Percentiles rank a stretch among this genome's conserved stretches.
Conservation (phyloP, 1,140 invertebrate genomes). For the Notospermus geniculatus region DNA sequence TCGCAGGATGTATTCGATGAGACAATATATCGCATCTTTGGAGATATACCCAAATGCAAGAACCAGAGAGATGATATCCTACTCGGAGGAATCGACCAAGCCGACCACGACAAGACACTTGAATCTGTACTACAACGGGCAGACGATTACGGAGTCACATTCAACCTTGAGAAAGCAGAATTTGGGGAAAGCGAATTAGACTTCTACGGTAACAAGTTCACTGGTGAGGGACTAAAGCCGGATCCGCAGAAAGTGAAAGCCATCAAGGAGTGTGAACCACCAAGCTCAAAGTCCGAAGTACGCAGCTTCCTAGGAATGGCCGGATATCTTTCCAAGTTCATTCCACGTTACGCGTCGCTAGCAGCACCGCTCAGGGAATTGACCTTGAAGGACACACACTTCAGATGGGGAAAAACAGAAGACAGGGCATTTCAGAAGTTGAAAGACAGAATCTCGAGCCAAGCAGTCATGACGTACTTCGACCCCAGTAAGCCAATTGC, state of each 20-base stretch:
- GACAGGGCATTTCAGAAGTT: constrained; percentile 27
- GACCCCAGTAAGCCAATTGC: constrained; percentile 31
- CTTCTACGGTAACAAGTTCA: constrained; percentile 30
- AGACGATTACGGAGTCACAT: constrained; percentile 24
- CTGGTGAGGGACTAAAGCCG: constrained; percentile 25
- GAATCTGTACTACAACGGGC: constrained; percentile 22
- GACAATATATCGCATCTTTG: constrained; percentile 20
- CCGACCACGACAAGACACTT: constrained; percentile 30
- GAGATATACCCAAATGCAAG: constrained; percentile 21
- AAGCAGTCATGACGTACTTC: constrained; percentile 21
- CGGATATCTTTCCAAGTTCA: constrained; percentile 34
- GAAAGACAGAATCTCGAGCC: constrained; percentile 25
- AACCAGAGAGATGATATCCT: constrained; percentile 24
- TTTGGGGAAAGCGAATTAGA: constrained; percentile 23
- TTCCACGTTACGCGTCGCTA: constrained; percentile 29
- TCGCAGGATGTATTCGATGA: constrained; percentile 26
- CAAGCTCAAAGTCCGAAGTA: constrained; percentile 26
- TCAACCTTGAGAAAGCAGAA: constrained; percentile 29
- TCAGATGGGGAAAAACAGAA: constrained; percentile 25
- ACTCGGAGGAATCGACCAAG: constrained; percentile 12
- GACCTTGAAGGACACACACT: constrained; percentile 24
- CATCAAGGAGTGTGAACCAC: constrained; percentile 23
- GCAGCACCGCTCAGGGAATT: constrained; percentile 27
- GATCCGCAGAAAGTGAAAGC: constrained; percentile 27
- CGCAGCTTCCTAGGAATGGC: constrained; percentile 30